Conservation (phyloP, 1,140 invertebrate species). For the Camponotus floridanus region DNA sequence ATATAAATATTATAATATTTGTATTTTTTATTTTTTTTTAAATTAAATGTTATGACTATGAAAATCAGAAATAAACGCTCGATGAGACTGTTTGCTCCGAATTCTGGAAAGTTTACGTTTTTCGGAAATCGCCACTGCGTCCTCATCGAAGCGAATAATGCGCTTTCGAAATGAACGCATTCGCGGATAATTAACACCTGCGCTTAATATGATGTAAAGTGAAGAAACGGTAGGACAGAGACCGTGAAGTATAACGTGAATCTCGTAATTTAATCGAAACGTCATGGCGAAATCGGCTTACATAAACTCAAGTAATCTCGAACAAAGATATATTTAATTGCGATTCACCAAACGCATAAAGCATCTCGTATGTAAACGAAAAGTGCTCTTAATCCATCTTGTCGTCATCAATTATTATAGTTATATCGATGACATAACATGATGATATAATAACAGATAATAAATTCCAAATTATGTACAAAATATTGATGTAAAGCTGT, state of each 20-base stretch:
- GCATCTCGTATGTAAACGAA: background rate
- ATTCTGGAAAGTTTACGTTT: conserved; percentile 23
- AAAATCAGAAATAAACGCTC: background rate
- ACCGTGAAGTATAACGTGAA: conserved; percentile 29
- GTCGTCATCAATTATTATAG: too few species aligned
- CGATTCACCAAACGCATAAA: background rate
- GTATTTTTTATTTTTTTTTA: too few species aligned
- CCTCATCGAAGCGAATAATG: conserved; percentile 40
- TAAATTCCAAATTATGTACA: too few species aligned
- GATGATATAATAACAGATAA: too few species aligned
- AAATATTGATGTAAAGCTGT: background rate
- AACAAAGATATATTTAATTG: conserved; percentile 33
- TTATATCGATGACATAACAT: too few species aligned
- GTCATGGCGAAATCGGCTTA: conserved; percentile 54
- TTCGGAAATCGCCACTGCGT: conserved; percentile 19
- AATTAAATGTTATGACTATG: background rate
- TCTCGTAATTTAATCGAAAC: conserved; percentile 28
- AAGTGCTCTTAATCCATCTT: too few species aligned
- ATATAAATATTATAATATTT: too few species aligned
- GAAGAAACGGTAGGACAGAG: conserved; percentile 23
- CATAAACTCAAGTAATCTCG: conserved; percentile 57
- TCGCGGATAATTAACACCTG: conserved; percentile 38
- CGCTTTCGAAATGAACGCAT: conserved; percentile 37
- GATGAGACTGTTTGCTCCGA: conserved; percentile 26
- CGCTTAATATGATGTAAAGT: conserved; percentile 46